Conservation (phyloP, 1,140 invertebrate genomes). For the Drosophila kepulauana region DNA sequence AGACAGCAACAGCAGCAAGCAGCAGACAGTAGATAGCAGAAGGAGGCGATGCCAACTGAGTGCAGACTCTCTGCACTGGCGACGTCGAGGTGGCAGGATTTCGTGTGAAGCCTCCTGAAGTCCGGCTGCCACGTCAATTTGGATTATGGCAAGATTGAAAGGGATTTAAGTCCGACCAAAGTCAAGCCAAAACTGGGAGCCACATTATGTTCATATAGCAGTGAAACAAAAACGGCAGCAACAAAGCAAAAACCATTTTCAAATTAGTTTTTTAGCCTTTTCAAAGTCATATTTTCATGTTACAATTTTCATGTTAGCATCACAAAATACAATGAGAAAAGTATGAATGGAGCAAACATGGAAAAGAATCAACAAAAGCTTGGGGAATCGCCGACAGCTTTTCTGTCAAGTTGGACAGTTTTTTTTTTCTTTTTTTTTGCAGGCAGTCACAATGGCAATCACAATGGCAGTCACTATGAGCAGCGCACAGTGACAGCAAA, state of each 20-base stretch:
- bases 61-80: background rate
- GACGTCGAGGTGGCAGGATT: conserved; percentile 41
- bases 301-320: conserved; percentile 62
- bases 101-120: conserved; percentile 54
- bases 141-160: conserved; percentile 77
- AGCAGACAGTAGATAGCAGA: background rate
- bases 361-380: conserved; percentile 10
- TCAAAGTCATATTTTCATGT: conserved; percentile 19
- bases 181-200: conserved; percentile 22
- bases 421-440: too few species aligned
- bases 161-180: conserved; percentile 57
- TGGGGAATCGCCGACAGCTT: conserved; percentile 37
- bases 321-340: conserved; percentile 27
- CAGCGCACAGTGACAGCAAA: conserved; percentile 62
- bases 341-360: conserved; percentile 1
- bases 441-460: conserved; percentile 28
- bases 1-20: conserved; percentile 9
- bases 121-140: conserved; percentile 68
- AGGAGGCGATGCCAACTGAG: background rate
- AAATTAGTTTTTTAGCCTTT: conserved; percentile 77
- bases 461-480: conserved; percentile 47
- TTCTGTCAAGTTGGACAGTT: conserved; percentile 41
- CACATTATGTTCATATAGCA: conserved; percentile 23
- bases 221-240: conserved; percentile 7
- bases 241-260: conserved; percentile 69